Percentiles rank a stretch among this genome's conserved stretches.
These are phyloP conservation scores for Esox masquinongy DNA, from an alignment of 2,797 vertebrate species.

Conservation along the genomic window DNA sequence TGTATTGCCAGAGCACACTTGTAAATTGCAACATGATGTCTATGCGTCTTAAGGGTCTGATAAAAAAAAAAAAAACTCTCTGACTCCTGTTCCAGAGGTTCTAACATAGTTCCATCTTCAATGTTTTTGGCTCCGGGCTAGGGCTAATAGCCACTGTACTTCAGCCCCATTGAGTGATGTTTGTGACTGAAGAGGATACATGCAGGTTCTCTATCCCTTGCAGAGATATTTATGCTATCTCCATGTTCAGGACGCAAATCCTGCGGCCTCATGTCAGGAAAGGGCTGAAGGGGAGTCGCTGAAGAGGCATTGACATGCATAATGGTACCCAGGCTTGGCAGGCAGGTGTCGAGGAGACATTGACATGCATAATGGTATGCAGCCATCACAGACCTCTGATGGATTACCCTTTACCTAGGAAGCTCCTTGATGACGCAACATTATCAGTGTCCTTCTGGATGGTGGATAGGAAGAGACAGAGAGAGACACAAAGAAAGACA, in stretches of 20 bases:
- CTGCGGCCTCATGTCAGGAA: constrained; percentile 3
- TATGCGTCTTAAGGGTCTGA: not conserved
- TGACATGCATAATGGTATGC: constrained; percentile 35
- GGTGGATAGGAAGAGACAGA: not conserved
- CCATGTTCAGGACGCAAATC: constrained; percentile 41
- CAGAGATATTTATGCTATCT: constrained; percentile 31
- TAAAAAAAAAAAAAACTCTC: too few relatives aligned
- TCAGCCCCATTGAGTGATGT: constrained; percentile 20
- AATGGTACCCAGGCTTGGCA: not conserved
- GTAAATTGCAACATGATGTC: not conserved
- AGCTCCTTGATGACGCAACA: constrained; percentile 32
- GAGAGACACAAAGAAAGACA: not conserved
- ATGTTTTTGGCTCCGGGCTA: not conserved
- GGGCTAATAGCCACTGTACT: not conserved
- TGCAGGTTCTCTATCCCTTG: constrained; percentile 14
- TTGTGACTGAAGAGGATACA: constrained; percentile 16
- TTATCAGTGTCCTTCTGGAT: constrained; percentile 7
- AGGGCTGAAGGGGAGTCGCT: not conserved
- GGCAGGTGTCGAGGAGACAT: constrained; percentile 20
- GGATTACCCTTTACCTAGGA: constrained; percentile 22
- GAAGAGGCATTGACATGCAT: constrained; percentile 6
- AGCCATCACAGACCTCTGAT: constrained; percentile 44
- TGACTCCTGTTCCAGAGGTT: not conserved
- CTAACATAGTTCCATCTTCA: not conserved
- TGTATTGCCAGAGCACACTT: too few relatives aligned